These are phyloP conservation scores for human (Homo sapiens) DNA, from an alignment of 2,113 vertebrate species.

Conservation along the genomic window GRCh38 chr3:78086501-78087000, in stretches of 20 bases:
- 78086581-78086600: too few species aligned
- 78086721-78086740: background rate
- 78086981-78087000: background rate
- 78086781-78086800: background rate
- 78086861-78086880: background rate
- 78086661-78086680: too few species aligned
- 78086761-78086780: background rate
- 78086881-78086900: background rate
- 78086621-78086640: background rate
- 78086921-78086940: background rate
- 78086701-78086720: background rate
- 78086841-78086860: background rate
- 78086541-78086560: background rate
- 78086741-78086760: background rate
- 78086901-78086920: background rate
- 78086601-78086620: too few species aligned
- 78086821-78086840: background rate
- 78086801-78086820: background rate
- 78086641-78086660: background rate
- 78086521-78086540: background rate
- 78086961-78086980: background rate
- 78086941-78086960: background rate
- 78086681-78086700: too few species aligned
- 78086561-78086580: background rate
- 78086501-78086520: background rate